Percentiles rank a stretch among this genome's conserved stretches.
Evolutionary conservation across 2,888 invertebrate genomes (phyloP).

Genomic region (Clunio marinus): DNA sequence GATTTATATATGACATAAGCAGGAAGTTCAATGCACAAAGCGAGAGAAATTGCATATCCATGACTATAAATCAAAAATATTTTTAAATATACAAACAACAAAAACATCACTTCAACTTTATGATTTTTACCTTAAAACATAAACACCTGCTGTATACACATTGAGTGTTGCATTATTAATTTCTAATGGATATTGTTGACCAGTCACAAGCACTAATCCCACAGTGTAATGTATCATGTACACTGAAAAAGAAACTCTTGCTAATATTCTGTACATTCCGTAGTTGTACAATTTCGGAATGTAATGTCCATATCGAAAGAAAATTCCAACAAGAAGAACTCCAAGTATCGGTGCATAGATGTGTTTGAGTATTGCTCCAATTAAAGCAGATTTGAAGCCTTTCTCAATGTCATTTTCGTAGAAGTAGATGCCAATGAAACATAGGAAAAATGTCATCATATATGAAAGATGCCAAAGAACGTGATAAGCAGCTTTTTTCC

Average conservation of each 20-base stretch:
- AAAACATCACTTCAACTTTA: neutral
- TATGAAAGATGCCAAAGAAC: constrained; percentile 7
- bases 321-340: neutral
- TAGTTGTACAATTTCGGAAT: constrained; percentile 14
- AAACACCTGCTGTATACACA: neutral
- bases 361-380: constrained; percentile 27
- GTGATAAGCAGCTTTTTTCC: neutral
- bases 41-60: neutral
- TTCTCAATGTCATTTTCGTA: constrained; percentile 25
- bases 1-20: constrained; percentile 12
- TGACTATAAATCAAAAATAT: neutral
- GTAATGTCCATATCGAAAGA: neutral
- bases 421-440: constrained; percentile 28
- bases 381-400: neutral
- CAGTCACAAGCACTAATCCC: neutral
- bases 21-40: neutral
- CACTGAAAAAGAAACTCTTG: constrained; percentile 2
- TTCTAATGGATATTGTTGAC: neutral
- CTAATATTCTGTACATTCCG: constrained; percentile 14
- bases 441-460: neutral
- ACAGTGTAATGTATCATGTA: constrained; percentile 16
- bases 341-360: constrained; percentile 8
- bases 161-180: constrained; percentile 1
- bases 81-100: neutral
- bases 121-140: constrained; percentile 9